Percentiles rank a stretch among this genome's conserved stretches.
Evolutionary conservation across 2,113 vertebrate genomes (phyloP).

Genomic region (Forbesichthys agassizii): DNA sequence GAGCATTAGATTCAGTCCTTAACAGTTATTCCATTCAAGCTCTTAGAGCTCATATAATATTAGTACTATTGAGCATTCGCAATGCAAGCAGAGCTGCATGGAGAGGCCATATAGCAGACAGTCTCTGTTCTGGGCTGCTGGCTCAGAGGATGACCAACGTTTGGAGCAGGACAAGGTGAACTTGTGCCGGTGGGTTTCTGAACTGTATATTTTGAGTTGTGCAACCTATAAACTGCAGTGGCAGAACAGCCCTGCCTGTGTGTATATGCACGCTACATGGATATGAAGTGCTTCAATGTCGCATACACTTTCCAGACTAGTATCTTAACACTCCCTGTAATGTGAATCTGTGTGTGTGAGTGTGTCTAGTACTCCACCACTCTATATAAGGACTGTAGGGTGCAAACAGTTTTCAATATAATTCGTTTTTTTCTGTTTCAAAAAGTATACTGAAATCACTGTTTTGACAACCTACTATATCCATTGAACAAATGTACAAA

Average conservation of each 20-base stretch:
- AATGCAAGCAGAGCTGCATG: conserved; percentile 31
- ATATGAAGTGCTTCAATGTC: conserved; percentile 51
- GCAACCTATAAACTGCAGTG: conserved; percentile 22
- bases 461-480: background rate
- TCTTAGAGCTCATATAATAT: conserved; percentile 15
- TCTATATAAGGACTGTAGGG: conserved; percentile 35
- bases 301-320: conserved; percentile 38
- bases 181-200: conserved; percentile 54
- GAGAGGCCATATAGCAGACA: background rate
- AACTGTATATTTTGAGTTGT: conserved; percentile 56
- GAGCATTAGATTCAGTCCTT: background rate
- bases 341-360: conserved; percentile 27
- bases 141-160: conserved; percentile 8
- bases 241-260: conserved; percentile 64
- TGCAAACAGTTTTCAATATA: background rate
- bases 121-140: conserved; percentile 9
- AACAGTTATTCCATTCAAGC: background rate
- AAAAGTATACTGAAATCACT: background rate
- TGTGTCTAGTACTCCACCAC: conserved; percentile 6
- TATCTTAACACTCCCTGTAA: conserved; percentile 20
- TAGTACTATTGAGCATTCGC: conserved; percentile 45
- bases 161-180: conserved; percentile 55
- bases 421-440: background rate
- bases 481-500: too few relatives aligned
- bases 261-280: conserved; percentile 16